Evolutionary conservation across 2,888 invertebrate genomes (phyloP).

Genomic region (Phlogophora meticulosa): DNA sequence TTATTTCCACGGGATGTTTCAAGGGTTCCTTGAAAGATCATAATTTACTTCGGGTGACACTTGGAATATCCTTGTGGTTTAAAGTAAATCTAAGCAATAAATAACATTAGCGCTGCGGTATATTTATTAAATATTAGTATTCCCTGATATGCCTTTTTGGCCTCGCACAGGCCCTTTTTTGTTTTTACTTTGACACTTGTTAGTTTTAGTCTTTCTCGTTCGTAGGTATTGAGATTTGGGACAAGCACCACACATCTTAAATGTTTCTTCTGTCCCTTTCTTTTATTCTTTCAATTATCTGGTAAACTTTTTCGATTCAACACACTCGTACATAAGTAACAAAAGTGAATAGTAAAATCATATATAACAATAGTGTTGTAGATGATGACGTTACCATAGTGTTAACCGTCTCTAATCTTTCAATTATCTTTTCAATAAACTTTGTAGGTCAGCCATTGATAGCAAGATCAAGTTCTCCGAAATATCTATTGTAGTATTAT

Average conservation of each 20-base stretch:
- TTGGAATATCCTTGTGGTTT: slow-evolving; percentile 12
- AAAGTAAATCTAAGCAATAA: background rate
- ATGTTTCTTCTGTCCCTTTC: too few species aligned
- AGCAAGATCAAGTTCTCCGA: slow-evolving; percentile 37
- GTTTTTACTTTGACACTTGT: too few species aligned
- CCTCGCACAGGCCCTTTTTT: too few species aligned
- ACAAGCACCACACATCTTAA: too few species aligned
- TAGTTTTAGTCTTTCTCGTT: too few species aligned
- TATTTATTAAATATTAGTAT: too few species aligned
- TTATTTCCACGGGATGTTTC: slow-evolving; percentile 17
- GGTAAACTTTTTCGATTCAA: background rate
- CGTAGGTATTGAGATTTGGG: too few species aligned
- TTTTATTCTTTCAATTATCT: background rate
- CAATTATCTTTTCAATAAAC: slow-evolving; percentile 49
- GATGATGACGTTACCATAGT: slow-evolving; percentile 22
- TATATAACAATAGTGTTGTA: slow-evolving; percentile 5
- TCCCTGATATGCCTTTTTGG: too few species aligned
- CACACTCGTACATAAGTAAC: background rate
- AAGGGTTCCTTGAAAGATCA: slow-evolving; percentile 27
- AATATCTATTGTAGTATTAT: slow-evolving; percentile 48
- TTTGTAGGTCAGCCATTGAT: slow-evolving; percentile 56
- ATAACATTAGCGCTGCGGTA: too few species aligned
- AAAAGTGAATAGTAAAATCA: background rate
- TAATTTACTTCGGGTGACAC: background rate
- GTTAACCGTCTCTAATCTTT: slow-evolving; percentile 46